A percentile compares a stretch with the other conserved stretches of the same genome.
These are phyloP conservation scores for Anabas testudineus DNA, from an alignment of 2,797 vertebrate genomes.

Conservation along the genomic window DNA sequence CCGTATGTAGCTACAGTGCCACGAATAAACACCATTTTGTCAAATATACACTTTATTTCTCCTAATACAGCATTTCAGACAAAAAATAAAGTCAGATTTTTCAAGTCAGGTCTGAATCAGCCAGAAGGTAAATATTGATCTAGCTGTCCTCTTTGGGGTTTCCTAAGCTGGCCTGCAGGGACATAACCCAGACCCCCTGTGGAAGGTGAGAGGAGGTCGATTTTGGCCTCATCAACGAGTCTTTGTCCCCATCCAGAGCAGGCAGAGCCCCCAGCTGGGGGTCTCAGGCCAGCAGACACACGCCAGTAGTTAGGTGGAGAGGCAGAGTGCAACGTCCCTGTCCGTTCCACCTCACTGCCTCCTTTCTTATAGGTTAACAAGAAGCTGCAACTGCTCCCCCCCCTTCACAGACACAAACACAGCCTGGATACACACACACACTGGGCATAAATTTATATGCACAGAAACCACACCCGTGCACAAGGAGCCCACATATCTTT, in stretches of 20 bases:
- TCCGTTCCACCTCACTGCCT: slow-evolving; percentile 78
- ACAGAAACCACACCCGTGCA: slow-evolving; percentile 28
- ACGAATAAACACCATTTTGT: background rate
- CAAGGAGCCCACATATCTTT: slow-evolving; percentile 35
- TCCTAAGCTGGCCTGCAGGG: slow-evolving; percentile 20
- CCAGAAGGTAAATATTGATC: slow-evolving; percentile 65
- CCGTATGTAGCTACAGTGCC: background rate
- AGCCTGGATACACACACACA: slow-evolving; percentile 16
- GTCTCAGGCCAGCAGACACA: slow-evolving; percentile 78
- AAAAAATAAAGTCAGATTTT: background rate
- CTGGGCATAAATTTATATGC: slow-evolving; percentile 26
- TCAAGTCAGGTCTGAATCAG: slow-evolving; percentile 19
- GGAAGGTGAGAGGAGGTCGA: slow-evolving; percentile 64
- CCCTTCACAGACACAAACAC: slow-evolving; percentile 17
- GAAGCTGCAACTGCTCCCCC: slow-evolving; percentile 45
- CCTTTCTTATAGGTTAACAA: slow-evolving; percentile 75
- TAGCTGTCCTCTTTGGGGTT: slow-evolving; percentile 8
- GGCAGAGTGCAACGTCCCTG: slow-evolving; percentile 55
- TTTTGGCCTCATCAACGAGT: slow-evolving; percentile 63
- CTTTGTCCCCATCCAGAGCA: slow-evolving; percentile 65
- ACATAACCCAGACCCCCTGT: slow-evolving; percentile 36
- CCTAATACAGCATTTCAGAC: background rate
- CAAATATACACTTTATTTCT: background rate
- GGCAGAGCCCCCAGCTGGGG: slow-evolving; percentile 66
- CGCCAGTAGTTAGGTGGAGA: slow-evolving; percentile 72